Conservation (phyloP, 1,140 invertebrate genomes). For the Tenebrio molitor region DNA sequence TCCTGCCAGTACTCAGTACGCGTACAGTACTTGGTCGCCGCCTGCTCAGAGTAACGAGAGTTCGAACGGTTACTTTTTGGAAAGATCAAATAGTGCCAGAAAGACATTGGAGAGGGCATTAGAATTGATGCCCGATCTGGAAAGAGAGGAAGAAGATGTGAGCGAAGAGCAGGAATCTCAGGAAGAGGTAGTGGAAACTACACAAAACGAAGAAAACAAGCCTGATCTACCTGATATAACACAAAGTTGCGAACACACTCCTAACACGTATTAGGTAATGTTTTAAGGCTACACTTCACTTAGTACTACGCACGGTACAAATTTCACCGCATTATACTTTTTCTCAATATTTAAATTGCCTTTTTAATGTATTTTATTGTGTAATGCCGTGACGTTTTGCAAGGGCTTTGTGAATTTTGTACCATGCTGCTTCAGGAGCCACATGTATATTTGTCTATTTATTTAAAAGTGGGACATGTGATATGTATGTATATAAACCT, state of each 20-base stretch:
- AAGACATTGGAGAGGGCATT: conserved; percentile 89
- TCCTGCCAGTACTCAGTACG: conserved; percentile 73
- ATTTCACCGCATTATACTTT: conserved; percentile 18
- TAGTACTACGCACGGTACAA: conserved; percentile 29
- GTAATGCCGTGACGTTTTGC: conserved; percentile 5
- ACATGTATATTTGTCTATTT: conserved; percentile 38
- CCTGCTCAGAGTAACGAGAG: conserved; percentile 94
- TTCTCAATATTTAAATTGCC: conserved; percentile 15
- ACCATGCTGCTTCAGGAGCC: conserved; percentile 31
- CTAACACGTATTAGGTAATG: conserved; percentile 54
- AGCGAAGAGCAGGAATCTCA: conserved; percentile 63
- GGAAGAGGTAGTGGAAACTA: conserved; percentile 52
- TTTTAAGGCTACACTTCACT: conserved; percentile 35
- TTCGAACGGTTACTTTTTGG: conserved; percentile 94
- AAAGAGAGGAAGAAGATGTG: conserved; percentile 66
- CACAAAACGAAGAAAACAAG: conserved; percentile 45
- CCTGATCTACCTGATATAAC: conserved; percentile 59
- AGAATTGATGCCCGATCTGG: conserved; percentile 86
- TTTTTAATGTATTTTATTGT: conserved; percentile 14
- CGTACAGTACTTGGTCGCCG: conserved; percentile 95
- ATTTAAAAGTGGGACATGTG: conserved; percentile 59
- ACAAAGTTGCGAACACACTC: conserved; percentile 59
- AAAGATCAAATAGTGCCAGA: conserved; percentile 93
- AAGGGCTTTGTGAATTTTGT: conserved; percentile 31
- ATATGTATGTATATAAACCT: conserved; percentile 62